Conservation (phyloP, 2,797 vertebrate genomes). For the Pogoniulus pusillus region DNA sequence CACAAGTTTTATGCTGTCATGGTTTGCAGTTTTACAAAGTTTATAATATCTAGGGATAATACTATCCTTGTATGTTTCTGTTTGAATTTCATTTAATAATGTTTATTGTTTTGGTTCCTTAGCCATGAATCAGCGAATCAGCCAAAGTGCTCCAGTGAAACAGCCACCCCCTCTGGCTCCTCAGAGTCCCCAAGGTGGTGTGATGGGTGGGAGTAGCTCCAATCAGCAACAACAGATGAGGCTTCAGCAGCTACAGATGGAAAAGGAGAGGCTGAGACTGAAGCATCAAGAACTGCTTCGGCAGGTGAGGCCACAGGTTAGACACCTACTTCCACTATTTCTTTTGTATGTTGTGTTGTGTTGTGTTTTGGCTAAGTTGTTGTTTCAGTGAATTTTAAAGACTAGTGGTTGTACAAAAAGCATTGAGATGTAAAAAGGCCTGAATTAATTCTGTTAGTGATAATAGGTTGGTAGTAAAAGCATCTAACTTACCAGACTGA, state of each 20-base stretch:
- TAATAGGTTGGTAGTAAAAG: neutral
- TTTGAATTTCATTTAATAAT: slow-evolving; percentile 9
- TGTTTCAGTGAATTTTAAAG: neutral
- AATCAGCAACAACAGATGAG: slow-evolving; percentile 87
- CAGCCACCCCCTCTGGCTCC: slow-evolving; percentile 86
- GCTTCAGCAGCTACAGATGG: slow-evolving; percentile 92
- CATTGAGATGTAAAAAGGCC: neutral
- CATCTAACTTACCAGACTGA: neutral
- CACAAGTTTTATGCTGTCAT: neutral
- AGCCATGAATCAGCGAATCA: slow-evolving; percentile 95
- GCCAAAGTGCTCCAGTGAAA: slow-evolving; percentile 93
- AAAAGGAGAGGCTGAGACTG: slow-evolving; percentile 92
- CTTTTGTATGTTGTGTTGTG: slow-evolving; percentile 16
- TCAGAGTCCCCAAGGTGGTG: slow-evolving; percentile 83
- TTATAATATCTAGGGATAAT: neutral
- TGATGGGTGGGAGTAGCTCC: slow-evolving; percentile 80
- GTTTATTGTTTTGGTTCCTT: slow-evolving; percentile 41
- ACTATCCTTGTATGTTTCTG: neutral
- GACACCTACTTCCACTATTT: slow-evolving; percentile 72
- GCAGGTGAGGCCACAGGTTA: slow-evolving; percentile 97
- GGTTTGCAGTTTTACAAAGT: neutral
- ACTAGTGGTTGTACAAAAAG: neutral
- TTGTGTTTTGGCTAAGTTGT: neutral
- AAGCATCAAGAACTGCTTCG: slow-evolving; percentile 97
- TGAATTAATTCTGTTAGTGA: neutral